Base-by-base conservation (phyloP, 2,797 vertebrate genomes). In the Dipus sagitta region DNA sequence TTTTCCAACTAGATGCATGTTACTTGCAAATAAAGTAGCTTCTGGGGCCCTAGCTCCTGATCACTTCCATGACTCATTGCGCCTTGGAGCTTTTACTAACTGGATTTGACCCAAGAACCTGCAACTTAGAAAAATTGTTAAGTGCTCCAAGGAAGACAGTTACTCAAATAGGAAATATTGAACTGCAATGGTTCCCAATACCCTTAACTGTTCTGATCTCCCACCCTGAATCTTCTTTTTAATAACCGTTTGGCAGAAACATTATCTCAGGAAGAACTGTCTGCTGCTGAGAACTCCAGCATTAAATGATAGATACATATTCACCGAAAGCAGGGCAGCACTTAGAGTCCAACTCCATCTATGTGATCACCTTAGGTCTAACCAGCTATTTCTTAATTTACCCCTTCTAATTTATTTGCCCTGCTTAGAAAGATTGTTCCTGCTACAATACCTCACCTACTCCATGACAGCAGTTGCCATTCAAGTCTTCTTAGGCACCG, bases 141-240 rank as follows among this genome's bases (percentile, higher is more conserved):
- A 81, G 30, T 28, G 47, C 23, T 79, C 28, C 20, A n/a, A 68
- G 2, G 58, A 75, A 21, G 21, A 42, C 24, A 42, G 14, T 88
- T 85, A 75, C 54, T 96, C 47, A 72, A 28, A 85, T 12, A 79
- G 68, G 47, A 93, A 92, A 76, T 77, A 79, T 75, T 68, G 70
- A 47, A 32, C 32, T 52, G 20, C 26, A 38, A 7, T 60, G 32
- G 24, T 21, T 89, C 62, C 62, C 75, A 78, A 82, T 42, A 78
- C 26, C 13, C 58, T 85, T 86, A 32, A 72, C n/a, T 74, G 30
- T 38, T 75, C 34, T 75, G 34, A 87, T 62, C 84, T 30, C 32
- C 26, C n/a, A 83, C 0, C 52, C 13, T 2, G 4, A 11, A 47
- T 78, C 6, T 67, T 14, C 2, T 86, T 86, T 79, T 42, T 77